phyloP scores from a whole-genome alignment of 1,140 invertebrate genomes.

The Laodelphax striatellus region DNA sequence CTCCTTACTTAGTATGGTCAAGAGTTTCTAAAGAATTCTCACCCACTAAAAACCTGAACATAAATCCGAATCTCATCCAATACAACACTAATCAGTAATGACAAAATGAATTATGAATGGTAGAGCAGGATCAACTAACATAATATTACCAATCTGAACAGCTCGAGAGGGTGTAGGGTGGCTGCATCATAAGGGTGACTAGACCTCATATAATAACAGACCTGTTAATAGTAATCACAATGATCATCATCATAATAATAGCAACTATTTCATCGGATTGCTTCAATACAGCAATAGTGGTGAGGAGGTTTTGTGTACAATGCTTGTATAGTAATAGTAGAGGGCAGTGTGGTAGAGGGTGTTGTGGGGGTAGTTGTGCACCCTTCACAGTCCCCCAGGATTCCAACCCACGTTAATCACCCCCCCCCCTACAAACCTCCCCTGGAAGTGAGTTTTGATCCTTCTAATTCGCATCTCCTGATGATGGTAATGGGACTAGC shows the following conservation, averaged over 20 bases:
- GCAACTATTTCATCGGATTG: too few species aligned
- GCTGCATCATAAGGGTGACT: too few species aligned
- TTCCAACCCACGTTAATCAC: neutral
- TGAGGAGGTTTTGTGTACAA: too few species aligned
- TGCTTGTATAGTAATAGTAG: neutral
- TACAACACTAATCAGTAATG: neutral
- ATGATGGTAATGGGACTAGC: constrained; percentile 15
- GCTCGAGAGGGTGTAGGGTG: too few species aligned
- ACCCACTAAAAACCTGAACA: neutral
- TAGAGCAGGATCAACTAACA: too few species aligned
- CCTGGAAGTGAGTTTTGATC: neutral
- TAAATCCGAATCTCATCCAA: neutral
- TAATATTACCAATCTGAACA: too few species aligned
- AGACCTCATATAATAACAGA: too few species aligned
- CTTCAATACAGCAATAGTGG: too few species aligned
- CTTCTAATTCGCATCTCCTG: constrained; percentile 11
- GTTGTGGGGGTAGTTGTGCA: neutral
- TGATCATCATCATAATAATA: too few species aligned
- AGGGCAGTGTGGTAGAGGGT: neutral
- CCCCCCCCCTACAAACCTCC: neutral
- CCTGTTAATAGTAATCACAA: too few species aligned
- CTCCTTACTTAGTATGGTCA: too few species aligned
- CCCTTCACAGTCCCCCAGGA: neutral
- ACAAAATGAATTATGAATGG: too few species aligned
- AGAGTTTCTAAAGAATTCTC: neutral